A percentile compares a stretch with the other conserved stretches of the same genome.
These are phyloP conservation scores for Elmis aenea DNA, from an alignment of 2,888 invertebrate genomes.

Conservation along the genomic window DNA sequence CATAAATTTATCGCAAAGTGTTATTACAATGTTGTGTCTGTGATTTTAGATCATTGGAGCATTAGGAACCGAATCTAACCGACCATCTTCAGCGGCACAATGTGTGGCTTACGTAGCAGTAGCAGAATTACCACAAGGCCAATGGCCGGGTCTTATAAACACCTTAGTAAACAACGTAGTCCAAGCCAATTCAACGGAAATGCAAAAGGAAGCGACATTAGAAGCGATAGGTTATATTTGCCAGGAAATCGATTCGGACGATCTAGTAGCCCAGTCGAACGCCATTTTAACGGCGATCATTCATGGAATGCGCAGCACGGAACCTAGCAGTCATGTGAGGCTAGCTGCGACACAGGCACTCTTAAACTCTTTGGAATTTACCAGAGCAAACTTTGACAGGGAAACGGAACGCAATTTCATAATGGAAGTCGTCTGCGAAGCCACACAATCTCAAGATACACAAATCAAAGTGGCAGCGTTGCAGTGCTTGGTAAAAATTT, in stretches of 20 bases:
- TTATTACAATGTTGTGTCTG: not conserved
- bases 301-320: conserved; percentile 94
- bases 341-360: conserved; percentile 96
- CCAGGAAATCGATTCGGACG: conserved; percentile 94
- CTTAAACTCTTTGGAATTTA: conserved; percentile 96
- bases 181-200: conserved; percentile 78
- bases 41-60: conserved; percentile 74
- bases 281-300: conserved; percentile 97
- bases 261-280: conserved; percentile 87
- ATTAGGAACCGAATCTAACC: conserved; percentile 90
- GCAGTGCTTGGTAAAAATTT: conserved; percentile 96
- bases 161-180: conserved; percentile 89
- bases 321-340: conserved; percentile 89
- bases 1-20: too few species aligned
- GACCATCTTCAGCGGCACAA: conserved; percentile 97
- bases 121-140: conserved; percentile 85
- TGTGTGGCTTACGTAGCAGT: conserved; percentile 99
- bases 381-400: conserved; percentile 96
- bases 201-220: conserved; percentile 92
- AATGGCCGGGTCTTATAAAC: conserved; percentile 89
- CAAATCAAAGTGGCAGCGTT: conserved; percentile 94
- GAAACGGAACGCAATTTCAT: conserved; percentile 97
- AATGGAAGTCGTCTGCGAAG: conserved; percentile 98
- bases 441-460: conserved; percentile 88
- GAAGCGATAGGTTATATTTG: conserved; percentile 99